These are phyloP conservation scores for Microcebus ravelobensis DNA, from an alignment of 2,113 vertebrate genomes.

Conservation along the genomic window DNA sequence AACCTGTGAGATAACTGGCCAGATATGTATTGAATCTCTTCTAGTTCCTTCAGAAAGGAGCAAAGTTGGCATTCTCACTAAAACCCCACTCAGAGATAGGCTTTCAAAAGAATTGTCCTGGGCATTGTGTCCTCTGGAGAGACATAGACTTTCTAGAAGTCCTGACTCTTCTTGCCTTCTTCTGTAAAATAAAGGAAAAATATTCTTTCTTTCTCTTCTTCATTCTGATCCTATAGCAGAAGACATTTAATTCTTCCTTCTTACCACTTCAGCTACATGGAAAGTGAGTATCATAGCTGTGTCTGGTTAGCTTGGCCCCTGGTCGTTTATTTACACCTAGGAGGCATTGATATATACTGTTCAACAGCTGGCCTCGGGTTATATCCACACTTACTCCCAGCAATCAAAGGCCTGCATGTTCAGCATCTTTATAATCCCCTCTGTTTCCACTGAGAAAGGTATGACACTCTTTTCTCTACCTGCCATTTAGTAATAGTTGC, in stretches of 20 bases:
- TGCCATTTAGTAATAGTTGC: conserved; percentile 66
- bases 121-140: neutral
- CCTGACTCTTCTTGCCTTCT: neutral
- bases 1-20: neutral
- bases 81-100: neutral
- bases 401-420: neutral
- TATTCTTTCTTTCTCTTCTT: neutral
- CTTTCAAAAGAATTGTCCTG: neutral
- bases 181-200: neutral
- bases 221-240: neutral
- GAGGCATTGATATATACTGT: neutral
- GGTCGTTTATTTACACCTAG: neutral
- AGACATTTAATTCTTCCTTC: neutral
- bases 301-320: neutral
- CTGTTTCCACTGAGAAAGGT: neutral
- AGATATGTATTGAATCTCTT: neutral
- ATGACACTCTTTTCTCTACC: neutral
- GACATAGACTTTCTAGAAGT: neutral
- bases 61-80: neutral
- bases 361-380: neutral
- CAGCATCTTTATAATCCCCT: conserved; percentile 29
- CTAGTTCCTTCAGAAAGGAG: neutral
- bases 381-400: neutral
- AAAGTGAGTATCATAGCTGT: neutral
- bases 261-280: neutral